phyloP scores from a whole-genome alignment of 2,113 vertebrate species.

The Leucopsar rothschildi region DNA sequence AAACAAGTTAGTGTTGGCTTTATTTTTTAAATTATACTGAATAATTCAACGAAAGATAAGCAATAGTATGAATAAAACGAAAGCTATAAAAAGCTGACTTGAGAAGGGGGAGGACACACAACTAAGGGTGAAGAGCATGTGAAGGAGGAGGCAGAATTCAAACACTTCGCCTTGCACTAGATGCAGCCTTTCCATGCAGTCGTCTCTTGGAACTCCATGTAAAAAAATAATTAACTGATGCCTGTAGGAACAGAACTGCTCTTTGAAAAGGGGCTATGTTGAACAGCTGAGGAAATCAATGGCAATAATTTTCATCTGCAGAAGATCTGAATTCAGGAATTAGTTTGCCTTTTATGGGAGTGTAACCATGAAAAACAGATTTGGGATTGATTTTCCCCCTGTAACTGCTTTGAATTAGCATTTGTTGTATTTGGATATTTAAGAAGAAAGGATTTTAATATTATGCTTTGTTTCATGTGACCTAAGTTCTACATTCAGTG shows the following conservation, averaged over 20 bases:
- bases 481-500: neutral
- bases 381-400: fast-evolving
- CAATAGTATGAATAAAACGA: neutral
- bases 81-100: neutral
- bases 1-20: neutral
- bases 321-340: neutral
- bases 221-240: neutral
- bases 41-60: neutral
- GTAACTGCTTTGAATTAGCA: neutral
- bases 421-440: neutral
- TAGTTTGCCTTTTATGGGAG: neutral
- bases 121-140: neutral
- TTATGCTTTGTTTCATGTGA: neutral
- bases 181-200: neutral
- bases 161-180: neutral
- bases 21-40: neutral
- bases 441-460: neutral
- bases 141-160: neutral
- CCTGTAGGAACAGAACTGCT: neutral
- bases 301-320: neutral
- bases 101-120: neutral
- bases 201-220: neutral
- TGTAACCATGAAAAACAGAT: neutral
- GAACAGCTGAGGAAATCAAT: neutral
- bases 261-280: neutral